phyloP scores from a whole-genome alignment of 2,888 invertebrate genomes.

The Epiblema foenella region DNA sequence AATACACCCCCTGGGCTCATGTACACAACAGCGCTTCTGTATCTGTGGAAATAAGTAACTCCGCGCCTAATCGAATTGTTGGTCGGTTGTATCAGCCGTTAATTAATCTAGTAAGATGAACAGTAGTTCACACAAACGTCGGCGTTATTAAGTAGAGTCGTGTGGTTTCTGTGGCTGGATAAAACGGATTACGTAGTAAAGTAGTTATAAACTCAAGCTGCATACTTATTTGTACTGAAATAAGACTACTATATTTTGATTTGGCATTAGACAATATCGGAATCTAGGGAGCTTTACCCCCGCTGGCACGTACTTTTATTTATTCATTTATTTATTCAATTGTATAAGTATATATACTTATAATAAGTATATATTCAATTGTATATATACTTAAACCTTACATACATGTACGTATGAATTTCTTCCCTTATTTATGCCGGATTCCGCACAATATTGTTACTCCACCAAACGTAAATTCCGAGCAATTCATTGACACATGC shows the following conservation, averaged over 20 bases:
- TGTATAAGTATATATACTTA: no score
- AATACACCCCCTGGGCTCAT: background rate
- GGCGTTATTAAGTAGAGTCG: background rate
- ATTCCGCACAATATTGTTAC: background rate
- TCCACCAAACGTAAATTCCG: no score
- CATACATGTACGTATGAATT: background rate
- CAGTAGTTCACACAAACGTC: slow-evolving; percentile 8
- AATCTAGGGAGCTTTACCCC: no score
- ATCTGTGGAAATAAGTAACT: background rate
- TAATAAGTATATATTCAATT: no score
- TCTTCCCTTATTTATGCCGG: background rate
- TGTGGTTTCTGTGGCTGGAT: background rate
- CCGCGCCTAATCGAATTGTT: slow-evolving; percentile 10
- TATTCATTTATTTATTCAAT: no score
- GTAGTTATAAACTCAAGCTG: background rate
- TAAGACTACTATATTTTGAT: background rate
- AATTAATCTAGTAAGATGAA: no score
- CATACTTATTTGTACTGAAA: no score
- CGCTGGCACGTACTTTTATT: no score
- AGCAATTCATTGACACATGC: no score
- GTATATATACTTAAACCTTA: no score
- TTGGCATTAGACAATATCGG: background rate
- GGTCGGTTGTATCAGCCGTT: slow-evolving; percentile 3
- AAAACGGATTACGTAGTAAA: background rate
- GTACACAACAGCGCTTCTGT: background rate